Percentiles rank a stretch among this genome's conserved stretches.
These are phyloP conservation scores for Vollenhovia emeryi DNA, from an alignment of 1,140 invertebrate genomes.

Conservation along the genomic window DNA sequence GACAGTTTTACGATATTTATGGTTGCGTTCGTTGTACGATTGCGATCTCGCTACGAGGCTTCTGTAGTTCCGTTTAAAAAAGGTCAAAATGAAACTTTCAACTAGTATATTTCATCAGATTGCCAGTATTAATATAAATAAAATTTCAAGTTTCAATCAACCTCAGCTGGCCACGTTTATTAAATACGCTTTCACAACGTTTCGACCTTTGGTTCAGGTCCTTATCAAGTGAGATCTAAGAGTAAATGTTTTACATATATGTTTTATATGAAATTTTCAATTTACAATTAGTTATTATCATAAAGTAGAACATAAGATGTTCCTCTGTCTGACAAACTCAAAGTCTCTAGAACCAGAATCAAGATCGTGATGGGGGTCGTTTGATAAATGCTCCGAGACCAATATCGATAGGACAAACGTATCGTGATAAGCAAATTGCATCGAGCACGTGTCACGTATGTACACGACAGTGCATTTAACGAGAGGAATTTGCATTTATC, in stretches of 20 bases:
- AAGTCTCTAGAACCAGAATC: background rate
- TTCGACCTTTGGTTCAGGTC: too few species aligned
- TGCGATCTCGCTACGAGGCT: background rate
- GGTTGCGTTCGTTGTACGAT: background rate
- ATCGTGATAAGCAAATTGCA: background rate
- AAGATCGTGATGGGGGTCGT: background rate
- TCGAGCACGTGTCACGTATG: slow-evolving; percentile 6
- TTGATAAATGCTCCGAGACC: slow-evolving; percentile 1
- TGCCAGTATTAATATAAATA: too few species aligned
- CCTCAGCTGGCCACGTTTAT: too few species aligned
- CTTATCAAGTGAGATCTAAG: too few species aligned
- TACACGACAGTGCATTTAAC: background rate
- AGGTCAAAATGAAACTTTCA: too few species aligned
- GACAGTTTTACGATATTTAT: background rate
- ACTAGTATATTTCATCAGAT: too few species aligned
- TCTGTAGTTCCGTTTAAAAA: background rate
- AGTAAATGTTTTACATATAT: too few species aligned
- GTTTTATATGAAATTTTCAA: background rate
- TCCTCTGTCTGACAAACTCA: background rate
- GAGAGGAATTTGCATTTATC: slow-evolving; percentile 22
- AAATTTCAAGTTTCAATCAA: too few species aligned
- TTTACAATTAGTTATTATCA: background rate
- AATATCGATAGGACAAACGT: background rate
- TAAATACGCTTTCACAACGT: too few species aligned
- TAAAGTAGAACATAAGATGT: background rate